phyloP scores from a whole-genome alignment of 2,888 invertebrate genomes.

The Agonopterix arenella region DNA sequence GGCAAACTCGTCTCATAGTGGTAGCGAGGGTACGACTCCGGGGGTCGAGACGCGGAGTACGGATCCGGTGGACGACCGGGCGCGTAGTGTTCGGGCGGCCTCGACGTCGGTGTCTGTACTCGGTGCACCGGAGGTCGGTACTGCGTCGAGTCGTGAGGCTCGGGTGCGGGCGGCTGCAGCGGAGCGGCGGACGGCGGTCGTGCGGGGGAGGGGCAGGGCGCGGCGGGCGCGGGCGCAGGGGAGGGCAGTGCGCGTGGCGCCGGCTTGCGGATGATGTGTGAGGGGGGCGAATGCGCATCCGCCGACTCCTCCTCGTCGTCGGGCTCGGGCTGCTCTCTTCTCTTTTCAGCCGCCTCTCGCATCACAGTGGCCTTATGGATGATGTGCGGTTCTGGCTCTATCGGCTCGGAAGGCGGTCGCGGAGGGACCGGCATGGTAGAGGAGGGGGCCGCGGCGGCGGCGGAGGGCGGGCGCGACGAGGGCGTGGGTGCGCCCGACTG shows the following conservation, averaged over 20 bases:
- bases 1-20: constrained; percentile 48
- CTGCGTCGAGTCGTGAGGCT: constrained; percentile 32
- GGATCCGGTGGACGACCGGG: constrained; percentile 59
- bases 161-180: constrained; percentile 30
- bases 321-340: constrained; percentile 59
- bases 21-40: constrained; percentile 53
- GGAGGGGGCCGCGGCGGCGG: constrained; percentile 63
- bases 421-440: constrained; percentile 44
- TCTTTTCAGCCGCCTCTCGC: constrained; percentile 70
- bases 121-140: constrained; percentile 47
- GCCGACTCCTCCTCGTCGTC: constrained; percentile 62
- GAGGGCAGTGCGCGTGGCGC: constrained; percentile 46
- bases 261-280: constrained; percentile 69
- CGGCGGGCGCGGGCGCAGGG: constrained; percentile 55
- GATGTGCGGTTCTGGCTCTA: constrained; percentile 73
- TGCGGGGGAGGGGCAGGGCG: constrained; percentile 30
- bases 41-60: constrained; percentile 54
- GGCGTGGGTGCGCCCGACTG: constrained; percentile 62
- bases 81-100: constrained; percentile 54
- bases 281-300: constrained; percentile 63
- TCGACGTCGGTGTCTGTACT: constrained; percentile 50
- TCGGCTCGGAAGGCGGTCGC: constrained; percentile 67
- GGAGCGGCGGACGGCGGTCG: constrained; percentile 45
- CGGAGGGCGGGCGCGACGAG: constrained; percentile 68
- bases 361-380: constrained; percentile 74